A percentile compares a stretch with the other conserved stretches of the same genome.
Evolutionary conservation across 2,113 vertebrate species (phyloP).

Genomic region (Cervus canadensis): DNA sequence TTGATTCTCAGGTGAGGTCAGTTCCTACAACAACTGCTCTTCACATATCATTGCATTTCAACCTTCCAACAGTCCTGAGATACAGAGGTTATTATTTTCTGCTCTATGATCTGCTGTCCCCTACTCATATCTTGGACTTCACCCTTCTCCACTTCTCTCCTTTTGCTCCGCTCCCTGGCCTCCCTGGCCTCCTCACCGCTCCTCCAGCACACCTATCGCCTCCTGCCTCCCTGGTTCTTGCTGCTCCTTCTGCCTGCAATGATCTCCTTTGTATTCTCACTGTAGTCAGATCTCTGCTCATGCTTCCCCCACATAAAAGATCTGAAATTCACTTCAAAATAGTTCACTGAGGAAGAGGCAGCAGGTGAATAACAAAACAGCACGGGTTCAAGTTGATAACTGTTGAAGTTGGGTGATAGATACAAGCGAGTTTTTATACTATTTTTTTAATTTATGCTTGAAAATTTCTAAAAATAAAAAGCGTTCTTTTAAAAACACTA

Average conservation of each 20-base stretch:
- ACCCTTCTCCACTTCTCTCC: not conserved
- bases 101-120: not conserved
- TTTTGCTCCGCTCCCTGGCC: not conserved
- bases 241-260: not conserved
- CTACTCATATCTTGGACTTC: not conserved
- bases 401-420: not conserved
- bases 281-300: not conserved
- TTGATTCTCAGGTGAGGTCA: not conserved
- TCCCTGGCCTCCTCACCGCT: not conserved
- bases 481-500: not conserved
- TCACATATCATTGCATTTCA: not conserved
- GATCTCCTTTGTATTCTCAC: not conserved
- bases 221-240: not conserved
- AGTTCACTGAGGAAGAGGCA: not conserved
- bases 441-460: not conserved
- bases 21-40: not conserved
- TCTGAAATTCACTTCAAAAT: not conserved
- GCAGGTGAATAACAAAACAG: not conserved
- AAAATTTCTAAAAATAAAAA: constrained; percentile 7
- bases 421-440: not conserved
- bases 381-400: not conserved
- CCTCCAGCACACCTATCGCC: not conserved
- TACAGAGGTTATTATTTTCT: not conserved
- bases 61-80: not conserved
- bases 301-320: not conserved